phyloP scores from a whole-genome alignment of 2,113 vertebrate species.

The Gracilinanus agilis region DNA sequence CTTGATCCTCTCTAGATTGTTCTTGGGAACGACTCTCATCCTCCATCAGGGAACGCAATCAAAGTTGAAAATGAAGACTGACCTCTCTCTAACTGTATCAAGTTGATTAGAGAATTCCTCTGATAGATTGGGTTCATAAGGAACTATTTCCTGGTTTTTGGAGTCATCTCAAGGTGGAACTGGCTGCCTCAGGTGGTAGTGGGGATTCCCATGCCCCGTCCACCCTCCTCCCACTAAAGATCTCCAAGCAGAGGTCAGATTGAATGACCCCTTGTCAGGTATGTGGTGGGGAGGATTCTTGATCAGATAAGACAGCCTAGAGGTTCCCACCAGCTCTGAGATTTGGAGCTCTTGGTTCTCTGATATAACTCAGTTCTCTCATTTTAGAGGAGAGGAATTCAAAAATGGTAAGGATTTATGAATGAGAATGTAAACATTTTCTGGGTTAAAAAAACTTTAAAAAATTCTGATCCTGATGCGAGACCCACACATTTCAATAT shows the following conservation, averaged over 20 bases:
- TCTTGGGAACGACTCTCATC: background rate
- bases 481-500: background rate
- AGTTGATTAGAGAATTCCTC: background rate
- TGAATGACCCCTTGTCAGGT: background rate
- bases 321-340: background rate
- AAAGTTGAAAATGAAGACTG: background rate
- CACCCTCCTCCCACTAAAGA: background rate
- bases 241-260: background rate
- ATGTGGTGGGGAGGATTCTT: too few relatives aligned
- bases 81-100: background rate
- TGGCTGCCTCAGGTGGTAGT: background rate
- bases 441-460: background rate
- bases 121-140: background rate
- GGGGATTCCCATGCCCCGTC: background rate
- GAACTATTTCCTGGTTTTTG: background rate
- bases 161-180: background rate
- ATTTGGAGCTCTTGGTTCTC: background rate
- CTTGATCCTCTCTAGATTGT: background rate
- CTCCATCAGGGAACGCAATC: background rate
- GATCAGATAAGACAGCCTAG: background rate
- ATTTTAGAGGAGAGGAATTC: background rate
- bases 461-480: background rate
- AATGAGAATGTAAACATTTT: background rate
- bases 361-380: background rate
- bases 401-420: background rate